Percentiles rank a stretch among this genome's conserved stretches.
Evolutionary conservation across 2,888 invertebrate genomes (phyloP).

Genomic region (Acanthoscelides obtectus): DNA sequence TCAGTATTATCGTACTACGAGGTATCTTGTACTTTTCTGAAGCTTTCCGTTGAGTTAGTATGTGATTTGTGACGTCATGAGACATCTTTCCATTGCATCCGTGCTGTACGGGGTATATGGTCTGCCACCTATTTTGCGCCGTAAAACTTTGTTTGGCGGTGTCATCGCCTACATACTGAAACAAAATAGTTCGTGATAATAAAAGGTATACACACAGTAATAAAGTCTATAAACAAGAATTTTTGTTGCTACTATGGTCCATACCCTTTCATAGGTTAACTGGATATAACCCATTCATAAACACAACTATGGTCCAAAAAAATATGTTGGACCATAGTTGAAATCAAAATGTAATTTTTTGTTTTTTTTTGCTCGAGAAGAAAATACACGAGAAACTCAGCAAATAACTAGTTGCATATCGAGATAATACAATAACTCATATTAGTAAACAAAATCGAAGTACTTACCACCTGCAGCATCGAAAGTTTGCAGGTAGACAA

Average conservation of each 20-base stretch:
- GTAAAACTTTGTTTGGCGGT: conserved; percentile 5
- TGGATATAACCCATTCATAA: conserved; percentile 5
- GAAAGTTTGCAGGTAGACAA: conserved; percentile 8
- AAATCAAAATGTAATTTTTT: conserved; percentile 4
- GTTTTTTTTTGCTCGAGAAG: neutral
- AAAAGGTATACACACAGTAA: too few relatives aligned
- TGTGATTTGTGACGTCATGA: conserved; percentile 7
- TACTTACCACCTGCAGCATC: conserved; percentile 7
- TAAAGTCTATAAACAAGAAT: too few relatives aligned
- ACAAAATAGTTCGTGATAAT: too few relatives aligned
- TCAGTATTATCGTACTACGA: too few relatives aligned
- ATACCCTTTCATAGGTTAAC: too few relatives aligned
- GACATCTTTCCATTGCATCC: conserved; percentile 5
- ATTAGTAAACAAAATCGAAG: conserved; percentile 1
- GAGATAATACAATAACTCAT: conserved; percentile 3
- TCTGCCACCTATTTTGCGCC: conserved; percentile 8
- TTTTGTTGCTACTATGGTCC: too few relatives aligned
- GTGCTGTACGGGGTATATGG: conserved; percentile 6
- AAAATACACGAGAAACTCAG: neutral
- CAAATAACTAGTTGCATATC: neutral
- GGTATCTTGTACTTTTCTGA: too few relatives aligned
- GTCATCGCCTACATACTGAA: conserved; percentile 2
- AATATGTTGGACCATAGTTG: conserved; percentile 6
- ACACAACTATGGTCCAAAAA: conserved; percentile 8
- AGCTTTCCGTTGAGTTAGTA: too few relatives aligned